phyloP scores from a whole-genome alignment of 2,888 invertebrate genomes.

The Disparrhopalites patrizii region DNA sequence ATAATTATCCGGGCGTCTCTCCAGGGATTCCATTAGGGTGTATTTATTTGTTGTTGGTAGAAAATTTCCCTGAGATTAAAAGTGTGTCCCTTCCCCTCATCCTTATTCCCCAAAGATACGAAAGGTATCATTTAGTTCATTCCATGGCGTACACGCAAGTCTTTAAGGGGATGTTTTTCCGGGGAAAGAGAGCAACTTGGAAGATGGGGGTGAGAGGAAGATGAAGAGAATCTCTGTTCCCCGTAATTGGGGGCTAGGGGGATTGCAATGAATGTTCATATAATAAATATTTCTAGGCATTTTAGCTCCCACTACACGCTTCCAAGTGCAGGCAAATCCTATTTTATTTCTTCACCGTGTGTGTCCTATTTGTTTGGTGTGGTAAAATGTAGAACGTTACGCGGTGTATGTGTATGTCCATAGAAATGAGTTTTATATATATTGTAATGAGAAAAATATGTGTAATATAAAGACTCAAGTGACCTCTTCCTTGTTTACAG shows the following conservation, averaged over 20 bases:
- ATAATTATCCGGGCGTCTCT: too few species aligned
- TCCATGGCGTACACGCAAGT: too few species aligned
- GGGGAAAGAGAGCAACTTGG: not conserved
- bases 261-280: not conserved
- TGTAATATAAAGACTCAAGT: not conserved
- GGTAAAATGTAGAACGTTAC: too few species aligned
- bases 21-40: too few species aligned
- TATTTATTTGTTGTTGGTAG: too few species aligned
- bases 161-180: too few species aligned
- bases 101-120: too few species aligned
- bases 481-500: slow-evolving; percentile 34
- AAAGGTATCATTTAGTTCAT: too few species aligned
- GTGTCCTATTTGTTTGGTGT: too few species aligned
- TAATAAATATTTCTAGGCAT: not conserved
- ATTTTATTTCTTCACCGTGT: not conserved
- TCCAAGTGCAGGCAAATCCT: not conserved
- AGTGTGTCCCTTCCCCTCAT: too few species aligned
- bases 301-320: not conserved
- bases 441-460: not conserved
- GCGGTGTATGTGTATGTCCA: too few species aligned
- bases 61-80: too few species aligned
- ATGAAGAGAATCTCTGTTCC: not conserved
- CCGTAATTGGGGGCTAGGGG: not conserved
- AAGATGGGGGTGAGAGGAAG: not conserved
- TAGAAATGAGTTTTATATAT: not conserved